Conservation (phyloP, 2,888 invertebrate genomes). For the Ormyrus nitidulus region DNA sequence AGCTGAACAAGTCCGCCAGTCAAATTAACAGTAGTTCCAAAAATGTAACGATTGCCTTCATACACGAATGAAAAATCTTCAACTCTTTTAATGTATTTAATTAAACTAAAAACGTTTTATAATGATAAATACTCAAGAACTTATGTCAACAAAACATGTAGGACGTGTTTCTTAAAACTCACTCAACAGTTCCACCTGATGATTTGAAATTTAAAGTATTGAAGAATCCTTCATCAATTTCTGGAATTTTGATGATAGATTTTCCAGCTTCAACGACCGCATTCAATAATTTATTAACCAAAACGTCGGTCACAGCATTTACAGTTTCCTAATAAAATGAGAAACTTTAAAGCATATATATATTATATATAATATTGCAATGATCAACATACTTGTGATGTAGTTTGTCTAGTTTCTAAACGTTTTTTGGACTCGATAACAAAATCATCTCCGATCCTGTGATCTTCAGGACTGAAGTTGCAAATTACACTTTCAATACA, state of each 20-base stretch:
- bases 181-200: constrained; percentile 7
- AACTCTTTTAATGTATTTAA: neutral
- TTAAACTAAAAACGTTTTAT: neutral
- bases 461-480: neutral
- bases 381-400: constrained; percentile 4
- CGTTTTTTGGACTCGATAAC: neutral
- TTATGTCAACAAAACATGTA: neutral
- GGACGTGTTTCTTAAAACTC: neutral
- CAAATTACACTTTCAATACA: neutral
- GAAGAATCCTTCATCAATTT: neutral
- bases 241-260: constrained; percentile 6
- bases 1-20: constrained; percentile 5
- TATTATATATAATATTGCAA: neutral
- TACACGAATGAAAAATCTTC: constrained; percentile 2
- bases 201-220: neutral
- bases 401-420: neutral
- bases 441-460: constrained; percentile 1
- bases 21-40: neutral
- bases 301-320: neutral
- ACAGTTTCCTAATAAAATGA: constrained; percentile 6
- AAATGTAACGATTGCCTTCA: constrained; percentile 8
- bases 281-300: neutral
- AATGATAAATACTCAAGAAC: neutral
- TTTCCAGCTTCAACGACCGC: neutral
- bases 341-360: neutral